Evolutionary conservation across 1,140 invertebrate genomes (phyloP).

Genomic region (Pemphigus obesinymphae): DNA sequence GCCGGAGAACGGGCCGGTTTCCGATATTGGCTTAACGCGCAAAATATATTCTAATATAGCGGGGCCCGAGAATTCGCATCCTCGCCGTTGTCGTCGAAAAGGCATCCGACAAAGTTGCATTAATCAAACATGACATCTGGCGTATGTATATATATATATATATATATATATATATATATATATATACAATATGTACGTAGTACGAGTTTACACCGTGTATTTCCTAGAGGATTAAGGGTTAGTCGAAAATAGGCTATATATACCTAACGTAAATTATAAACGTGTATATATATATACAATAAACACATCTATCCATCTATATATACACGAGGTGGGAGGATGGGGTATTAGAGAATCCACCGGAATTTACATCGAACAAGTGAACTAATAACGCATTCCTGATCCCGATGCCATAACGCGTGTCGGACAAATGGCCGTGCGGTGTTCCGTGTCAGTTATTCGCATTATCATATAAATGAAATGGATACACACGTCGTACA

Average conservation of each 20-base stretch:
- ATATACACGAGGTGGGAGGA: neutral
- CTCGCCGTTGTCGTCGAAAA: neutral
- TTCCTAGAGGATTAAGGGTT: neutral
- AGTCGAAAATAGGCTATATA: no score
- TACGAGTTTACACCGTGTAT: neutral
- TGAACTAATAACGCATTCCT: constrained; percentile 30
- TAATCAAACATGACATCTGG: constrained; percentile 25
- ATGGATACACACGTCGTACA: neutral
- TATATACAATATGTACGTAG: neutral
- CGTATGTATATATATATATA: neutral
- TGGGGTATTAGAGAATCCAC: neutral
- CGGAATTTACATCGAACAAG: constrained; percentile 34
- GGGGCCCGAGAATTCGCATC: neutral
- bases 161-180: no score
- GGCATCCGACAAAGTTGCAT: neutral
- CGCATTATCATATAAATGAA: constrained; percentile 41
- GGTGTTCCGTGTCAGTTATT: neutral
- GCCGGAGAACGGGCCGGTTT: neutral
- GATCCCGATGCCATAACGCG: constrained; percentile 1
- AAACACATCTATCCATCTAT: no score
- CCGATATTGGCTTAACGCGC: neutral
- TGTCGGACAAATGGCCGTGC: constrained; percentile 8
- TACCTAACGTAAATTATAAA: neutral
- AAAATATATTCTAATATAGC: neutral
- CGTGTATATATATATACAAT: neutral